Conservation (phyloP, 1,140 invertebrate genomes). For the Habropoda laboriosa region DNA sequence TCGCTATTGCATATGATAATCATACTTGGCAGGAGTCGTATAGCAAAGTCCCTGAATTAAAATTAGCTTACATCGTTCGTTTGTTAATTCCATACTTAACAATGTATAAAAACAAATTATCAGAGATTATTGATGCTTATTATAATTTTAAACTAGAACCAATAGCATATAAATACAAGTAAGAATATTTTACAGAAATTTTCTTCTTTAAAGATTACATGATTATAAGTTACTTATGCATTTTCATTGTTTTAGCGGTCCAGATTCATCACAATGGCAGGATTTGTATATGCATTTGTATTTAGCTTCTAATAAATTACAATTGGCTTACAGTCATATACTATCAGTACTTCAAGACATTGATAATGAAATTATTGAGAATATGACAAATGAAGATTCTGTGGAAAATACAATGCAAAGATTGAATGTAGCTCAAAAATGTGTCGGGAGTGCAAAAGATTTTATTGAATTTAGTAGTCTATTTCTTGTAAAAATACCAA, state of each 20-base stretch:
- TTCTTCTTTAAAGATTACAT: neutral
- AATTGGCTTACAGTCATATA: conserved; percentile 70
- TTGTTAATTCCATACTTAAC: conserved; percentile 57
- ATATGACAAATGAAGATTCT: conserved; percentile 51
- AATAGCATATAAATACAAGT: conserved; percentile 64
- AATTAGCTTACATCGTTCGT: conserved; percentile 61
- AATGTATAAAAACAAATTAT: conserved; percentile 61
- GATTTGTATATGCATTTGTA: conserved; percentile 76
- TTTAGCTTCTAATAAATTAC: conserved; percentile 74
- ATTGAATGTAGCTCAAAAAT: conserved; percentile 70
- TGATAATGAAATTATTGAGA: conserved; percentile 61
- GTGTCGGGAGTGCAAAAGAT: conserved; percentile 73
- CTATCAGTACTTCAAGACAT: conserved; percentile 70
- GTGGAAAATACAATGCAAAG: conserved; percentile 57
- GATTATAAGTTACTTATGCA: neutral
- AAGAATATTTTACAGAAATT: conserved; percentile 34
- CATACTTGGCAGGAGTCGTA: conserved; percentile 44
- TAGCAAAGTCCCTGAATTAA: conserved; percentile 57
- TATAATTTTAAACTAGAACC: conserved; percentile 60
- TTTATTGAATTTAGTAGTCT: conserved; percentile 74
- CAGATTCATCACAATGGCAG: conserved; percentile 70
- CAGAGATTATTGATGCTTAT: conserved; percentile 65
- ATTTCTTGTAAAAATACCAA: conserved; percentile 66
- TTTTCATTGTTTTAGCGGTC: conserved; percentile 54
- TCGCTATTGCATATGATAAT: conserved; percentile 69